A percentile compares a stretch with the other conserved stretches of the same genome.
Evolutionary conservation across 2,797 vertebrate species (phyloP).

Genomic region (Urophycis tenuis): DNA sequence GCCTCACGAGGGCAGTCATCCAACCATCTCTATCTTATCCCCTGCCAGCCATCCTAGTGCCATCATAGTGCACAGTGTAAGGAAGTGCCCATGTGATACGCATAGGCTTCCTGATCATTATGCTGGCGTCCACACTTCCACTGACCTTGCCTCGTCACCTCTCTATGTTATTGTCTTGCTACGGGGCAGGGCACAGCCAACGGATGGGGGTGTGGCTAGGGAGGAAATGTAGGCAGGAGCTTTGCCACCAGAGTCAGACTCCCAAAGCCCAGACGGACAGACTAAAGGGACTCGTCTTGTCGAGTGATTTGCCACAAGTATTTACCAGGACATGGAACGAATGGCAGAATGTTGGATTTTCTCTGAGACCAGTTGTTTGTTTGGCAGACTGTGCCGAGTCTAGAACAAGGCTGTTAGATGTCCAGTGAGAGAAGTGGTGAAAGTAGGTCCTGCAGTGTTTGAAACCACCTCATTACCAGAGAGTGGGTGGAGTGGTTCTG

Average conservation of each 20-base stretch:
- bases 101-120: background rate
- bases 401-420: background rate
- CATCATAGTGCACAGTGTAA: background rate
- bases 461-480: slow-evolving; percentile 8
- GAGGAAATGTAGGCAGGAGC: slow-evolving; percentile 49
- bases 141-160: slow-evolving; percentile 21
- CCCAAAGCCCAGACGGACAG: slow-evolving; percentile 38
- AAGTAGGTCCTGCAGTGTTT: background rate
- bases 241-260: slow-evolving; percentile 57
- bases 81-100: background rate
- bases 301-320: slow-evolving; percentile 35
- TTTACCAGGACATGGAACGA: slow-evolving; percentile 13
- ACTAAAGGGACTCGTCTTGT: slow-evolving; percentile 19
- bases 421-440: background rate
- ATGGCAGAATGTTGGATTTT: slow-evolving; percentile 33
- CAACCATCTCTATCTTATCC: background rate
- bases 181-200: slow-evolving; percentile 31
- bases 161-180: slow-evolving; percentile 12
- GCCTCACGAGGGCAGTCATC: background rate
- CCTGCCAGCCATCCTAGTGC: background rate
- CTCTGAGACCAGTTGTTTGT: slow-evolving; percentile 23
- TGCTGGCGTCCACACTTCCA: slow-evolving; percentile 19
- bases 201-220: slow-evolving; percentile 44
- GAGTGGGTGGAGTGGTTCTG: slow-evolving; percentile 15
- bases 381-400: slow-evolving; percentile 7